Percentiles rank a stretch among this genome's conserved stretches.
Conservation (phyloP, 2,888 invertebrate genomes). For the Theristus sp. region DNA sequence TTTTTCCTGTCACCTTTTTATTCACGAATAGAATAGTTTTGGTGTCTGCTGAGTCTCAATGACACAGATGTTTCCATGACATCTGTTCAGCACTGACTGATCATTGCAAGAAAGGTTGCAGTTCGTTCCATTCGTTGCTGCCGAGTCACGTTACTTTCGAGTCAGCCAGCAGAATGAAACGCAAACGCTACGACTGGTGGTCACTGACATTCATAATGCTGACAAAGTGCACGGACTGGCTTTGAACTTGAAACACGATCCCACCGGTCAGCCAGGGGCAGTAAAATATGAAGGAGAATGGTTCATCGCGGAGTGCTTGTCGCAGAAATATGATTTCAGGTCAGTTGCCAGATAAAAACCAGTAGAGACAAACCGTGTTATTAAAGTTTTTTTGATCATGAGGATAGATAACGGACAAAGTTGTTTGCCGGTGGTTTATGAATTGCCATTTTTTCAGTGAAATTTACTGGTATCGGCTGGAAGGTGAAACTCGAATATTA, state of each 20-base stretch:
- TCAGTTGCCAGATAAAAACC: no score
- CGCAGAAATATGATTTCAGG: background rate
- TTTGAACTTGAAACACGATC: background rate
- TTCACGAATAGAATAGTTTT: no score
- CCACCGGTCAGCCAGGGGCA: background rate
- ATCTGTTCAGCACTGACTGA: no score
- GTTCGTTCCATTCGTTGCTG: background rate
- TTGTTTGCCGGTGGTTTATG: no score
- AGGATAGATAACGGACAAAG: no score
- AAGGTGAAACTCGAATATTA: background rate
- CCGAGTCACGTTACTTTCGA: background rate
- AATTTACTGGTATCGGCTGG: background rate
- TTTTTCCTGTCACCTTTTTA: no score
- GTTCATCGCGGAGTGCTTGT: background rate
- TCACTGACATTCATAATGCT: background rate
- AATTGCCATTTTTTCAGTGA: background rate
- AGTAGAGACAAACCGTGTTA: no score
- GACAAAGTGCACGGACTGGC: background rate
- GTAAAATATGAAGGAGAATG: background rate
- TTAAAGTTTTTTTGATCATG: no score
- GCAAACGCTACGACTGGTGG: background rate
- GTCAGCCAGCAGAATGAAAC: background rate
- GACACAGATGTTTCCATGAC: no score
- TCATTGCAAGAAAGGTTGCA: no score
- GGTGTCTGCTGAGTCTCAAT: no score